A percentile compares a stretch with the other conserved stretches of the same genome.
Evolutionary conservation across 2,113 vertebrate genomes (phyloP).

Genomic region (Tetraodon nigroviridis): DNA sequence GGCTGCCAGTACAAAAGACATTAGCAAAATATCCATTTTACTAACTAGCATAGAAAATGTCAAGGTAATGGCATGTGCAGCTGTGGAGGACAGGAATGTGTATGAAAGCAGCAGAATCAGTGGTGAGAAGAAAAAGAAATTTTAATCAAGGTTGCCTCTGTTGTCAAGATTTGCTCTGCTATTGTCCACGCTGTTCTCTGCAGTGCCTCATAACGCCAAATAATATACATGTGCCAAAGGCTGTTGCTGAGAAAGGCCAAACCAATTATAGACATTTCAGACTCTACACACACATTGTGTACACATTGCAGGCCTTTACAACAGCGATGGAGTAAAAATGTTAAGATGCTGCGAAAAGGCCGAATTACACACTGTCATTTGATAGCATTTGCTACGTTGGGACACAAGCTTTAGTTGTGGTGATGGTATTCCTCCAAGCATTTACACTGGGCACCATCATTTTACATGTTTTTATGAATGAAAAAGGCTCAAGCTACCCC

Average conservation of each 20-base stretch:
- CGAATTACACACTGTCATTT: constrained; percentile 18
- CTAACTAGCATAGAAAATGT: constrained; percentile 15
- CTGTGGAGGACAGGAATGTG: not conserved
- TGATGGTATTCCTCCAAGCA: constrained; percentile 3
- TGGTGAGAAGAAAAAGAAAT: not conserved
- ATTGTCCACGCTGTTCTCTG: constrained; percentile 15
- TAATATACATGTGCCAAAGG: not conserved
- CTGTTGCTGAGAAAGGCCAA: constrained; percentile 18
- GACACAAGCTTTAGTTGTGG: no score
- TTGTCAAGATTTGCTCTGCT: constrained; percentile 6
- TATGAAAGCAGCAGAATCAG: not conserved
- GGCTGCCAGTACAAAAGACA: constrained; percentile 8
- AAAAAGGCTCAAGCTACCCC: not conserved
- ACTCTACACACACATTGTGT: no score
- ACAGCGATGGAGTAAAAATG: constrained; percentile 5
- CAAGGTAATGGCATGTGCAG: not conserved
- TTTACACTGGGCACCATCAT: constrained; percentile 8
- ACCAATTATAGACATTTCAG: constrained; percentile 13
- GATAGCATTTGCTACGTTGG: constrained; percentile 6
- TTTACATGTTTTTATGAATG: not conserved
- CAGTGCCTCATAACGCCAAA: constrained; percentile 8
- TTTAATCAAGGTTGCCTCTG: constrained; percentile 26
- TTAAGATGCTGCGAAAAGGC: constrained; percentile 24
- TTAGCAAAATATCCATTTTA: constrained; percentile 17
- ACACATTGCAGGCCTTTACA: not conserved